Evolutionary conservation across 2,888 invertebrate species (phyloP), one percentile per base, ranked within the genome.

Genomic region (Drosophila percnosoma): DNA sequence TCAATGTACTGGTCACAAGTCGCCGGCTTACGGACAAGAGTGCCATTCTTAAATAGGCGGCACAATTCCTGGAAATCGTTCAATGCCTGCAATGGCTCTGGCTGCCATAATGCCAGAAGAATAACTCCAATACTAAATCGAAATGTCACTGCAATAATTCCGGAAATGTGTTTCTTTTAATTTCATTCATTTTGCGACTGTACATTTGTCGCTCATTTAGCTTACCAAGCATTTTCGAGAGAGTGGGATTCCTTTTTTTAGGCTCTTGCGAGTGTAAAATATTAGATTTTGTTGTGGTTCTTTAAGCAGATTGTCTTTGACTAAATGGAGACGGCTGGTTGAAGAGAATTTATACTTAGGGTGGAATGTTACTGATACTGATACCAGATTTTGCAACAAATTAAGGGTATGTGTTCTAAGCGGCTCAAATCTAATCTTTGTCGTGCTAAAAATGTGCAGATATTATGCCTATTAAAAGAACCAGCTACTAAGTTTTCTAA

Each of bases 1-100:
- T 72, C 66, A 21, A 92, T 90, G 66, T 90, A 92, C 53, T 91
- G 73, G 27, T 83, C 53, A 57, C 92, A 92, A 8, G 89, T 80
- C 8, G 84, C 91, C 0, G 92, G 92, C 31, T 89, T 79, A 0
- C 89, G 87, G 11, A 92, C 51, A 11, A 75, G 53, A 2, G 82
- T 85, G 33, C 86, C 87, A 38, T 73, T 83, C 69, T 84, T 78
- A 40, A 91, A 85, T 0, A 91, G 78, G 2, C 84, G 80, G 34
- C 91, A 91, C 6, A 91, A 51, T 5, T 82, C 78, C 15, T 40
- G 68, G 53, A 69, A 78, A 0, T 77, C 66, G 4, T n/a, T 29
- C 1, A 49, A 1, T 13, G 75, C 83, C 18, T 57, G 38, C 27
- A 55, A n/a, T 0, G 57, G 27, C 11, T 61, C 55, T 5, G 58